A percentile compares a stretch with the other conserved stretches of the same genome.
These are phyloP conservation scores for Mellilla xanthometata DNA, from an alignment of 2,888 invertebrate species.

Conservation along the genomic window DNA sequence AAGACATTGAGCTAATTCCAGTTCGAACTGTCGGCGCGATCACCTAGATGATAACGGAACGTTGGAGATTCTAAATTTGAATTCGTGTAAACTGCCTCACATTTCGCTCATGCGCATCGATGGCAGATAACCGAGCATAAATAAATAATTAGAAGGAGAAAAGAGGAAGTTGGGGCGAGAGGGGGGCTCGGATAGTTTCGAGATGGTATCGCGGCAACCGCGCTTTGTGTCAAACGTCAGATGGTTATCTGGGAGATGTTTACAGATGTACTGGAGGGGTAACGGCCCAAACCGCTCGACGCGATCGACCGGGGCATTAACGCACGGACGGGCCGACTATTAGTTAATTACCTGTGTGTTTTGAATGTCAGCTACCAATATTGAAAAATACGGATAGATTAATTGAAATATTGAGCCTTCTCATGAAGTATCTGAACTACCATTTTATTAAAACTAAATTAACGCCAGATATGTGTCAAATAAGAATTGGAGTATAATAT, in stretches of 20 bases:
- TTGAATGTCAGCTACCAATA: slow-evolving; percentile 40
- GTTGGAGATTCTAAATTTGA: slow-evolving; percentile 67
- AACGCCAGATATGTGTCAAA: no score
- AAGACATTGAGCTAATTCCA: slow-evolving; percentile 49
- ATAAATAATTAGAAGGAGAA: slow-evolving; percentile 79
- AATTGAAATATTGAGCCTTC: slow-evolving; percentile 7
- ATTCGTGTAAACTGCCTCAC: slow-evolving; percentile 65
- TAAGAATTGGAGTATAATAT: no score
- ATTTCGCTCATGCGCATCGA: slow-evolving; percentile 77
- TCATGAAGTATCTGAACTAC: slow-evolving; percentile 2
- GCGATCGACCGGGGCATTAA: slow-evolving; percentile 71
- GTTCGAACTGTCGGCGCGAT: slow-evolving; percentile 58
- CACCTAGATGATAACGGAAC: slow-evolving; percentile 64
- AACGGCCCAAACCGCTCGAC: slow-evolving; percentile 65
- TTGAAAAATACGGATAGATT: slow-evolving; percentile 33
- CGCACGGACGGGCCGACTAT: slow-evolving; percentile 53
- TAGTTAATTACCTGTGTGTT: slow-evolving; percentile 69
- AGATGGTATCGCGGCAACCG: slow-evolving; percentile 77
- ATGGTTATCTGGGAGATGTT: slow-evolving; percentile 78
- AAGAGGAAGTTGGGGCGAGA: slow-evolving; percentile 58
- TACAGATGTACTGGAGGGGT: slow-evolving; percentile 80
- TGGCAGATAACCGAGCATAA: slow-evolving; percentile 75
- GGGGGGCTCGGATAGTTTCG: slow-evolving; percentile 67
- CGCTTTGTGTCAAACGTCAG: slow-evolving; percentile 83
- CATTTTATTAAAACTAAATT: slow-evolving; percentile 13